These are phyloP conservation scores for Xylocampa areola DNA, from an alignment of 2,888 invertebrate genomes.

Conservation along the genomic window DNA sequence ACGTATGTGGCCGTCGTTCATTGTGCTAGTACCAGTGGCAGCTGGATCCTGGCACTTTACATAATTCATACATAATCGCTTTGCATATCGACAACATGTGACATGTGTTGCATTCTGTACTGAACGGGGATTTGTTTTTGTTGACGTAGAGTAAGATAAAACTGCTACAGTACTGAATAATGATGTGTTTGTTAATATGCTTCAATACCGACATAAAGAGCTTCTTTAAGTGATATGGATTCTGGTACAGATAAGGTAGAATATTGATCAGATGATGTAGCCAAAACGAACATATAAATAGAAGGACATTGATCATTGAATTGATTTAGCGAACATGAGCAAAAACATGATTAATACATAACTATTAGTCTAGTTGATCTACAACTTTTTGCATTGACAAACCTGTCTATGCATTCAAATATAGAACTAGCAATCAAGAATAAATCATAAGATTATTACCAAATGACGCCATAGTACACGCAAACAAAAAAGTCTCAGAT, in stretches of 20 bases:
- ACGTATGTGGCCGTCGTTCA: slow-evolving; percentile 61
- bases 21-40: slow-evolving; percentile 70
- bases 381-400: slow-evolving; percentile 14
- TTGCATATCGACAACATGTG: slow-evolving; percentile 84
- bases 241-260: slow-evolving; percentile 1
- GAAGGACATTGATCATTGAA: neutral
- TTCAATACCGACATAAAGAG: slow-evolving; percentile 11
- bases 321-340: neutral
- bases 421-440: slow-evolving; percentile 9
- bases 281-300: neutral
- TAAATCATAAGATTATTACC: neutral
- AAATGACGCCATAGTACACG: neutral
- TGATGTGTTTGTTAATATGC: slow-evolving; percentile 42
- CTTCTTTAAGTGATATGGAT: slow-evolving; percentile 6
- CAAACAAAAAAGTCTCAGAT: slow-evolving; percentile 18
- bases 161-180: slow-evolving; percentile 42
- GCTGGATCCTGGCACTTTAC: slow-evolving; percentile 75
- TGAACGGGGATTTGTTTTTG: slow-evolving; percentile 56
- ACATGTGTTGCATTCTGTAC: slow-evolving; percentile 81
- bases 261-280: neutral
- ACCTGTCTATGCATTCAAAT: slow-evolving; percentile 19
- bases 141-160: slow-evolving; percentile 50
- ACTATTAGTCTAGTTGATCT: slow-evolving; percentile 14
- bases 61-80: slow-evolving; percentile 86
- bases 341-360: slow-evolving; percentile 7